Evolutionary conservation across 2,888 invertebrate species (phyloP).

Genomic region (Epinotia brunnichana): DNA sequence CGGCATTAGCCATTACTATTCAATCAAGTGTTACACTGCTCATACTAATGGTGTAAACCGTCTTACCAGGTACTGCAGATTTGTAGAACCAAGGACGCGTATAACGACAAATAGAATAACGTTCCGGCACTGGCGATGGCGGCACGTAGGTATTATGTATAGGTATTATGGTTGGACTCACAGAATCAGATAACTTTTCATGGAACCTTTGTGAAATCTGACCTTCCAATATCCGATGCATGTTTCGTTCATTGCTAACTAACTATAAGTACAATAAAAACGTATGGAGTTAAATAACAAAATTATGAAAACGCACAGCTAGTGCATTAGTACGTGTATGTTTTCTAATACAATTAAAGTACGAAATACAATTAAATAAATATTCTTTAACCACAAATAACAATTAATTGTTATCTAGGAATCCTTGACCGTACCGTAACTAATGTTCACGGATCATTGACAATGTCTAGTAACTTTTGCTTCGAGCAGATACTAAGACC

Average conservation of each 20-base stretch:
- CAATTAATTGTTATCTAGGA: too few species aligned
- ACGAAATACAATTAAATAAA: too few species aligned
- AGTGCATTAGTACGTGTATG: neutral
- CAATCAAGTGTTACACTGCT: slow-evolving; percentile 24
- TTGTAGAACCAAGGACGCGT: slow-evolving; percentile 20
- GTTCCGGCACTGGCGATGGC: neutral
- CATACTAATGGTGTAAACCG: slow-evolving; percentile 31
- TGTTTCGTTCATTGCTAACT: slow-evolving; percentile 60
- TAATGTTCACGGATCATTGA: neutral
- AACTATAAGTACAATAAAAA: slow-evolving; percentile 31
- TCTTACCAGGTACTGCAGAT: neutral
- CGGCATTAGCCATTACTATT: slow-evolving; percentile 31
- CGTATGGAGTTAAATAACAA: slow-evolving; percentile 9
- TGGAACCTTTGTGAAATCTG: slow-evolving; percentile 76
- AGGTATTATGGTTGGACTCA: slow-evolving; percentile 7
- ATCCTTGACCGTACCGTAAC: neutral
- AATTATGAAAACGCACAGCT: neutral
- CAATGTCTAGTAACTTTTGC: neutral
- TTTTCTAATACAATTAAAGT: neutral
- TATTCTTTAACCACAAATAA: too few species aligned
- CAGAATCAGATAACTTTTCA: slow-evolving; percentile 56
- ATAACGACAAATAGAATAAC: slow-evolving; percentile 26
- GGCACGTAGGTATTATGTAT: neutral
- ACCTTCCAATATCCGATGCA: slow-evolving; percentile 78
- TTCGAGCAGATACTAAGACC: neutral